phyloP scores from a whole-genome alignment of 92 coral and sea anemone species.

The Zoanthus gigantus region DNA sequence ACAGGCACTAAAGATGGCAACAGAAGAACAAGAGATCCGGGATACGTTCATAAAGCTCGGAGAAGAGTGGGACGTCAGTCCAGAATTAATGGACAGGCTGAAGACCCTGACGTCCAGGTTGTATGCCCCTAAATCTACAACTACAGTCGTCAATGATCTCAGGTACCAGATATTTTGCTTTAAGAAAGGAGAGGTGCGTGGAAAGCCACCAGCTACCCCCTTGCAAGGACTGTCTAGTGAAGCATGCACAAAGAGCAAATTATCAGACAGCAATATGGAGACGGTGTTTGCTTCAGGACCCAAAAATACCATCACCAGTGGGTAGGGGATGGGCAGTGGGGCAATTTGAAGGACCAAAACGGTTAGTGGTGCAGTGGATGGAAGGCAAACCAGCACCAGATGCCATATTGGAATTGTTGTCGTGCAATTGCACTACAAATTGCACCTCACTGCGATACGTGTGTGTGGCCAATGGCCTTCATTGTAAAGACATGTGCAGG shows the following conservation, averaged over 20 bases:
- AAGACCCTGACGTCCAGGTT: slow-evolving; percentile 56
- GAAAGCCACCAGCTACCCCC: slow-evolving; percentile 46
- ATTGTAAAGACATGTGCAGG: slow-evolving; percentile 15
- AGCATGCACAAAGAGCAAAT: slow-evolving; percentile 30
- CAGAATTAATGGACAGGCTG: slow-evolving; percentile 15
- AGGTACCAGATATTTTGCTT: no score
- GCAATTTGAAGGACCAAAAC: not conserved
- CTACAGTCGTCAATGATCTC: not conserved
- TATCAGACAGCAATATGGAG: slow-evolving; percentile 50
- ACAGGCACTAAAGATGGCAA: slow-evolving; percentile 50
- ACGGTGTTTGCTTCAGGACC: slow-evolving; percentile 16
- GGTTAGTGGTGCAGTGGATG: slow-evolving; percentile 30
- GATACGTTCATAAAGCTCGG: slow-evolving; percentile 56
- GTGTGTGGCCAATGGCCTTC: slow-evolving; percentile 17
- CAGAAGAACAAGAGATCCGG: slow-evolving; percentile 50
- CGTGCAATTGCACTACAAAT: slow-evolving; percentile 24
- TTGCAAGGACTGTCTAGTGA: slow-evolving; percentile 27
- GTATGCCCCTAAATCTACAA: slow-evolving; percentile 24
- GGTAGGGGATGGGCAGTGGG: slow-evolving; percentile 23
- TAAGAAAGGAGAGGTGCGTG: no score
- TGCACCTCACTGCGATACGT: slow-evolving; percentile 5
- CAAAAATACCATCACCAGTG: slow-evolving; percentile 26
- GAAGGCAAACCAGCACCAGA: slow-evolving; percentile 25
- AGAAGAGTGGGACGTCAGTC: slow-evolving; percentile 45
- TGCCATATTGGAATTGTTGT: slow-evolving; percentile 28